phyloP scores from a whole-genome alignment of 37 sponge, comb jelly and placozoan species.

The Ianthella basta region DNA sequence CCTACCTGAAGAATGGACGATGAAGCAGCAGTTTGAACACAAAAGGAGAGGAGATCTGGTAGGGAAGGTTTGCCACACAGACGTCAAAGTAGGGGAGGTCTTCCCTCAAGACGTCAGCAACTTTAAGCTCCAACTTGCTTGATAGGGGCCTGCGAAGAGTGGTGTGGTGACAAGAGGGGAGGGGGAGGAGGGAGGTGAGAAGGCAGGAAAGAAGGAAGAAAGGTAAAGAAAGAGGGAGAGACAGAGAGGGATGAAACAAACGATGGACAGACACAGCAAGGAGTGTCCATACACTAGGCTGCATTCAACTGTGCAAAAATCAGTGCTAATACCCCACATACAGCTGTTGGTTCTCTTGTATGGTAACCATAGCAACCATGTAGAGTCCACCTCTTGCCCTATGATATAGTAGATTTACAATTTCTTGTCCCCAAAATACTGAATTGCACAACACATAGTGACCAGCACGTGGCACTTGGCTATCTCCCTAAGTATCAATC shows the following conservation, averaged over 20 bases:
- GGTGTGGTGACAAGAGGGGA: not conserved
- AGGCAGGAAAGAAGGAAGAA: not conserved
- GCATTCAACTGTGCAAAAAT: too few relatives aligned
- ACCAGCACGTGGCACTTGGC: too few relatives aligned
- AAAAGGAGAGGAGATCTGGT: constrained; percentile 70
- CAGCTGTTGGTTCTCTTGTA: too few relatives aligned
- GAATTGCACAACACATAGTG: too few relatives aligned
- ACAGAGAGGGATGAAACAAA: not conserved
- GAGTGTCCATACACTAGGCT: too few relatives aligned
- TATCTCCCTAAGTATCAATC: too few relatives aligned
- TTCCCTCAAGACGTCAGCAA: constrained; percentile 75
- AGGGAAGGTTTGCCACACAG: constrained; percentile 99
- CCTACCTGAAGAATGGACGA: constrained; percentile 66
- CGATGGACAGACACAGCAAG: too few relatives aligned
- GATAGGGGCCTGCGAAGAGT: constrained; percentile 65
- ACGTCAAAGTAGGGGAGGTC: constrained; percentile 98
- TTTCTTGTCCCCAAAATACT: too few relatives aligned
- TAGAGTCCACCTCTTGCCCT: too few relatives aligned
- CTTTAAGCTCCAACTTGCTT: constrained; percentile 85
- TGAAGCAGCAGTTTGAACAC: constrained; percentile 89
- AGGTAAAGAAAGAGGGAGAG: not conserved
- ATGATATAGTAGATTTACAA: too few relatives aligned
- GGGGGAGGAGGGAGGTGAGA: not conserved
- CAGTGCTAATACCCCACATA: too few relatives aligned
- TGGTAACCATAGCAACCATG: too few relatives aligned